A percentile compares a stretch with the other conserved stretches of the same genome.
Evolutionary conservation across 2,797 vertebrate species (phyloP).

Genomic region (Chaetodon trifasciatus): DNA sequence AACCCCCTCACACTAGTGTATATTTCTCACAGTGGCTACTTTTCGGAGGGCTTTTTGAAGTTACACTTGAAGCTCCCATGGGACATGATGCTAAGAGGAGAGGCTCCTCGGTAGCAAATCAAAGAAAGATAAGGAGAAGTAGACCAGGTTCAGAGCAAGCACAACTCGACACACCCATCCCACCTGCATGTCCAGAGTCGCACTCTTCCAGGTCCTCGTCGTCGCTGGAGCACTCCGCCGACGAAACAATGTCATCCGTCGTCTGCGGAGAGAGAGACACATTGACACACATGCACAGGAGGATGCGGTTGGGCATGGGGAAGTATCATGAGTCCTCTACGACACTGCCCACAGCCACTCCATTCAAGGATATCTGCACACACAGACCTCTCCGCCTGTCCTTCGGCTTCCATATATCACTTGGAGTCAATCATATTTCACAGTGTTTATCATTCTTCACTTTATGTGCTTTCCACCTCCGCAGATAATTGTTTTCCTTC

Average conservation of each 20-base stretch:
- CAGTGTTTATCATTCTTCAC: slow-evolving; percentile 82
- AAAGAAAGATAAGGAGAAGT: slow-evolving; percentile 79
- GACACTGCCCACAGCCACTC: slow-evolving; percentile 36
- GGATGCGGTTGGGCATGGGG: slow-evolving; percentile 32
- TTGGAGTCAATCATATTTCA: slow-evolving; percentile 85
- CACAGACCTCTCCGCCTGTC: slow-evolving; percentile 67
- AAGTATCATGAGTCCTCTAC: slow-evolving; percentile 44
- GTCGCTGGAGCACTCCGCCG: slow-evolving; percentile 98
- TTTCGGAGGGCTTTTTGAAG: slow-evolving; percentile 60
- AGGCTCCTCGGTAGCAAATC: slow-evolving; percentile 90
- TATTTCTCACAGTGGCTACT: slow-evolving; percentile 50
- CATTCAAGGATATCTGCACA: slow-evolving; percentile 73
- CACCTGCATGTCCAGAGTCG: slow-evolving; percentile 97
- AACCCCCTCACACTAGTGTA: slow-evolving; percentile 52
- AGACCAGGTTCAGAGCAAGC: slow-evolving; percentile 87
- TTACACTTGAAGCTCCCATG: slow-evolving; percentile 90
- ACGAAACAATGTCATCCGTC: slow-evolving; percentile 97
- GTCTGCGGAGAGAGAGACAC: slow-evolving; percentile 81
- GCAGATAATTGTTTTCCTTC: slow-evolving; percentile 84
- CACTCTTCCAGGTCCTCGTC: slow-evolving; percentile 99
- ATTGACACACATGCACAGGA: slow-evolving; percentile 34
- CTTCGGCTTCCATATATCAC: slow-evolving; percentile 76
- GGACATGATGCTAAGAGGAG: slow-evolving; percentile 94
- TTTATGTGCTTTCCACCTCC: slow-evolving; percentile 80
- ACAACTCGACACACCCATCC: slow-evolving; percentile 95